Conservation (phyloP, 2,797 vertebrate genomes). For the Cryptoprocta ferox region DNA sequence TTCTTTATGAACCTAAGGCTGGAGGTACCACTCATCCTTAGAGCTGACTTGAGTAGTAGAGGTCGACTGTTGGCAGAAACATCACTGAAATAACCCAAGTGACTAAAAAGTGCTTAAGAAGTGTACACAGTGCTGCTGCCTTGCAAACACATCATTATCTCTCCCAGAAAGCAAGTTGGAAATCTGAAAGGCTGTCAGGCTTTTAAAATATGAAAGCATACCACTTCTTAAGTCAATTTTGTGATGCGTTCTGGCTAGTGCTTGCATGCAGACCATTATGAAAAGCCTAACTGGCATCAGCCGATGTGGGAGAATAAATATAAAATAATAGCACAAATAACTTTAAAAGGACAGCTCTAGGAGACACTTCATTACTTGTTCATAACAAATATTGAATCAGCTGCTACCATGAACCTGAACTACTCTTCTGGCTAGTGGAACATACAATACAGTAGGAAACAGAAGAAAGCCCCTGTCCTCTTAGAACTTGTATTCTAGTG, state of each 20-base stretch:
- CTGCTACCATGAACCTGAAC: background rate
- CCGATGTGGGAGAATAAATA: background rate
- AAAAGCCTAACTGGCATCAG: background rate
- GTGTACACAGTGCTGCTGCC: background rate
- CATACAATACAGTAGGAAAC: background rate
- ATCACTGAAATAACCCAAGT: background rate
- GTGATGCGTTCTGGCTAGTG: background rate
- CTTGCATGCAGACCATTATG: background rate
- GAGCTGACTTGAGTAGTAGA: background rate
- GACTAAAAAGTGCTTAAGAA: background rate
- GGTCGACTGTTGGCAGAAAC: background rate
- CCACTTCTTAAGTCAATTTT: background rate
- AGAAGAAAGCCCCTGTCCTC: background rate
- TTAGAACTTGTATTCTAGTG: background rate
- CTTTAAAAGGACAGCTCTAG: background rate
- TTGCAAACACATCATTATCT: background rate
- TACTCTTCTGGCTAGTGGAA: background rate
- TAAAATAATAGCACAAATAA: background rate
- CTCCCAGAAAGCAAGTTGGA: background rate
- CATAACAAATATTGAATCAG: background rate
- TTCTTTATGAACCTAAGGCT: background rate
- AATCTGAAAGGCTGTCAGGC: background rate
- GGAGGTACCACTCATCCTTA: background rate
- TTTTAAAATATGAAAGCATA: conserved; percentile 26
- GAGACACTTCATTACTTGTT: background rate